Evolutionary conservation across 2,113 vertebrate species (phyloP), one percentile per base, ranked within the genome.

Genomic region (Benitochromis conjunctus): DNA sequence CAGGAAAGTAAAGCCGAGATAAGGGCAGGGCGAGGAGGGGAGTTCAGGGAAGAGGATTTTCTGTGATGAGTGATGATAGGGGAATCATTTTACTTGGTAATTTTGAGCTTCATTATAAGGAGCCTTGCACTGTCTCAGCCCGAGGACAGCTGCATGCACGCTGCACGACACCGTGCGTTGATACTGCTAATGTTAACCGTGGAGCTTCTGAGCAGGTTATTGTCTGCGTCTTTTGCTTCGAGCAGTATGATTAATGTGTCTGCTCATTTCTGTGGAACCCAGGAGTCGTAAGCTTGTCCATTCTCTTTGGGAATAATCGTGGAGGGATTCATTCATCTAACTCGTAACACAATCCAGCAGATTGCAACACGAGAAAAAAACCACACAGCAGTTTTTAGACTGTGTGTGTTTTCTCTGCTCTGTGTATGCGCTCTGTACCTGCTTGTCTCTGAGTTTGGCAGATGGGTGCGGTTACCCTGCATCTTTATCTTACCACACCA

Each of bases 401-500:
- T 48, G n/a, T 24, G 16, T 82, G 9, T 60, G 19, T 21, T 81
- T 26, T 43, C 9, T 55, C 24, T 54, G 69, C 51, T 69, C 36
- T 48, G 16, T 83, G 60, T 26, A 62, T 60, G 82, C 56, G 48
- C 53, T 43, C 62, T 79, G 80, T 76, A 93, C 85, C 86, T 93
- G 86, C 90, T 89, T 90, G 58, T 74, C 66, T 88, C 81, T n/a
- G 55, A 87, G 34, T 64, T 53, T 12, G 31, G 56, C 12, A 54
- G 34, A n/a, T 83, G 94, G 95, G 95, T 91, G 95, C 78, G 92
- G 93, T 86, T 78, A 31, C 64, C 19, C 38, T 81, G 51, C 86
- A 56, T 84, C 88, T 79, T 95, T 96, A 96, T 96, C 95, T 93
- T 80, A 29, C n/a, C 21, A 21, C 53, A 85, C 24, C 94, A 95